Base-by-base conservation (phyloP, 2,113 vertebrate species). In the Tenebrosternarchus preto region DNA sequence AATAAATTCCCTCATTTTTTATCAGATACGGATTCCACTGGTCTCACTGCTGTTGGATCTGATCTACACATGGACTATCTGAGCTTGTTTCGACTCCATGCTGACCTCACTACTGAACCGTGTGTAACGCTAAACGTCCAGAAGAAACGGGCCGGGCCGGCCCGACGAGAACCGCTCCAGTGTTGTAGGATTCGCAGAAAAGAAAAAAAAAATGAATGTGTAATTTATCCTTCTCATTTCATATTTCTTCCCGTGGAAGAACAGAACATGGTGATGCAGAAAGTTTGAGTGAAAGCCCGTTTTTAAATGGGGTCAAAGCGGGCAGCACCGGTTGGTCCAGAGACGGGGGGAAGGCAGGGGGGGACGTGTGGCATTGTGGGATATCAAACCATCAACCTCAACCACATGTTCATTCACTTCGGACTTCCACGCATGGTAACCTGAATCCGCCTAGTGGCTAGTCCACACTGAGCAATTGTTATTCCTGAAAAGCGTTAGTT, bases 221-320 rank as follows among this genome's bases (percentile, higher is more conserved):
- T 46, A 50, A 78, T 63, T 12, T 20, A 64, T 55, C 78, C 12
- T 55, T 73, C 59, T 55, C 53, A 22, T 72, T 68, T 55, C 25
- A 19, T 68, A 87, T 88, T 89, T 88, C 92, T 94, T 93, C 93
- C 92, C 75, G 76, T 93, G 93, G 92, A 93, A 93, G 92, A 91
- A 78, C 80, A 50, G 43, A 50, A 50, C 43, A 15, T 50, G 15
- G 43, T 15, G 3, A 50, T 3, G 3, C 12, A 50, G 43, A 50
- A 12, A 12, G 80, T 66, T 75, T 68, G 63, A 55, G 77, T 76
- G 50, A 31, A 74, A 81, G 70, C 71, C 81, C 80, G 82, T 59
- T 6, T 27, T n/a, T 19, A 50, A 72, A 29, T 24, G 46, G 46
- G 46, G 19, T 55, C 27, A 15, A 24, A 16, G 7, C 22, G 16